Percentiles rank a stretch among this genome's conserved stretches.
Conservation (phyloP, 2,888 invertebrate species). For the Drosophila hamatofila region DNA sequence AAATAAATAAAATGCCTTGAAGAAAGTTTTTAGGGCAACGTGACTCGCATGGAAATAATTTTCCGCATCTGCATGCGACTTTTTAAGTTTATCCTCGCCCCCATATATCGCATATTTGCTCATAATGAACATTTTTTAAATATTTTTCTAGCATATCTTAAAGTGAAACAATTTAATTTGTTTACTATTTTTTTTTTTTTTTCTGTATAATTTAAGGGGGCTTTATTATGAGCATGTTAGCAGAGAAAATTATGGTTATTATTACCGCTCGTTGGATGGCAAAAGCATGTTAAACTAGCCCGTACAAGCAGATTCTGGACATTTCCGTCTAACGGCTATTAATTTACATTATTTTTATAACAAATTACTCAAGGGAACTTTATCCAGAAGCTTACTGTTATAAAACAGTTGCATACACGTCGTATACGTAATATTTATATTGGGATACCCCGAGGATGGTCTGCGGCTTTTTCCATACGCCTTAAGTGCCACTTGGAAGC, state of each 20-base stretch:
- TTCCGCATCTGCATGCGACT: conserved; percentile 16
- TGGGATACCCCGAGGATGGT: conserved; percentile 6
- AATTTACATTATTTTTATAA: conserved; percentile 75
- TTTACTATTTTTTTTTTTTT: not conserved
- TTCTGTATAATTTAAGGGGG: not conserved
- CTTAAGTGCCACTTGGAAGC: conserved; percentile 51
- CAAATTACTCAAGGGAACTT: conserved; percentile 57
- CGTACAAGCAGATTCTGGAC: conserved; percentile 33
- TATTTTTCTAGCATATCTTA: not conserved
- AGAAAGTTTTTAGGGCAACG: conserved; percentile 44
- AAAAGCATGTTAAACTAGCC: conserved; percentile 4
- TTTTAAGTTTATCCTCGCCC: conserved; percentile 27
- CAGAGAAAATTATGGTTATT: conserved; percentile 32
- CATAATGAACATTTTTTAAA: conserved; percentile 55
- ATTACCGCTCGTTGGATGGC: conserved; percentile 26
- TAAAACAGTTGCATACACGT: conserved; percentile 24
- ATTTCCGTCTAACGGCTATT: conserved; percentile 54
- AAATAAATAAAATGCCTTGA: conserved; percentile 54
- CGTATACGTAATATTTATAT: conserved; percentile 41
- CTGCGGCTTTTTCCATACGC: conserved; percentile 31
- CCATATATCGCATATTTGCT: conserved; percentile 8
- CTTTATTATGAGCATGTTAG: not conserved
- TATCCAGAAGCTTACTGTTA: conserved; percentile 2
- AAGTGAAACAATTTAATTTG: not conserved
- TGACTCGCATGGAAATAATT: conserved; percentile 47